Evolutionary conservation across 64 coral and sea anemone species (phyloP), one percentile per base, ranked within the genome.

Genomic region (Montipora foliosa): DNA sequence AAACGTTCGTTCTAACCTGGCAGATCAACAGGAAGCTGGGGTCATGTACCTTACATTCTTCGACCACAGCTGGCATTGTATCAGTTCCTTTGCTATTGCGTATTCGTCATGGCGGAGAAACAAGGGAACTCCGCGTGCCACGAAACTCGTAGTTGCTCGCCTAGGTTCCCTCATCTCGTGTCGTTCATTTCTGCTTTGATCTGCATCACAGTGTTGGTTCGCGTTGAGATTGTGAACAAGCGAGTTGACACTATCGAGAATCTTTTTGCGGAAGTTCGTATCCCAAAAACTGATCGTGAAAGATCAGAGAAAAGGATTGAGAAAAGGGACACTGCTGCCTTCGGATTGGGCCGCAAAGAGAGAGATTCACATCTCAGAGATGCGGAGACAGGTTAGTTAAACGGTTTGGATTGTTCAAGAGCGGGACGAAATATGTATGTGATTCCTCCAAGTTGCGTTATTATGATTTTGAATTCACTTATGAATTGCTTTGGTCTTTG

Each of bases 151-250:
- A 49, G 37, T 47, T 51, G 82, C 47, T 70, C 64, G 20, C 7
- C 82, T 12, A 86, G 22, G 66, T 50, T 86, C 11, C 64, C 45
- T 72, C 71, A 47, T 72, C 62, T 64, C 2, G 17, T 72, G 15
- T 86, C 64, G 44, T 72, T 86, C 5, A 45, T 86, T 12, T 86
- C 62, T 50, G 47, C 71, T 22, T 71, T 72, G 66, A 86, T 86
- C 45, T 86, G 82, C 46, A 21, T 48, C 14, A 20, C 82, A 47
- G 64, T 37, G 6, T 71, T 86, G 82, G 66, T 86, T 22, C 82
- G 64, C 6, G 82, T 86, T 12, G 82, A 86, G 46, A 70, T 86
- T 14, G 46, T 86, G n/a, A 86, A 51, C 46, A 45, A 86, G 82
- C 66, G 82, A 49, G 82, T 86, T 49, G 13, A 70, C n/a, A 7